phyloP scores from a whole-genome alignment of 2,113 vertebrate genomes.

The Scatophagus argus region DNA sequence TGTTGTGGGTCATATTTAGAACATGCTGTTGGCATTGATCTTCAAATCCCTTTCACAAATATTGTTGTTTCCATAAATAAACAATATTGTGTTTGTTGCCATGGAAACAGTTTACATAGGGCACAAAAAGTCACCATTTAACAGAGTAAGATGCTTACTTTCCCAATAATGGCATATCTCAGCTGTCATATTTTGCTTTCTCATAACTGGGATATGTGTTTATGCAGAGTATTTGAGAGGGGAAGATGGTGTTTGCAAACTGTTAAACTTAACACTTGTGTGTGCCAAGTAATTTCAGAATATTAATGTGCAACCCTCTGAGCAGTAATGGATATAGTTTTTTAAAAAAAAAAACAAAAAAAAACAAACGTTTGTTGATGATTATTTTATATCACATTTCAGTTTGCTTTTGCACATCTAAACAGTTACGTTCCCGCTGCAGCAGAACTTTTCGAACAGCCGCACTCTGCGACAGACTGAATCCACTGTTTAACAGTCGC shows the following conservation, averaged over 20 bases:
- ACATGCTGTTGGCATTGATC: constrained; percentile 63
- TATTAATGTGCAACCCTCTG: constrained; percentile 6
- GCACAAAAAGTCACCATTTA: constrained; percentile 52
- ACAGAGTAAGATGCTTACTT: constrained; percentile 70
- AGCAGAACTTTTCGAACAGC: constrained; percentile 1
- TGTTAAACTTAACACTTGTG: constrained; percentile 21
- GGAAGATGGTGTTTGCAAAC: constrained; percentile 39
- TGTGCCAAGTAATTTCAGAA: constrained; percentile 4
- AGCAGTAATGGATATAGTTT: constrained; percentile 7
- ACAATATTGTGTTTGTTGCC: constrained; percentile 65
- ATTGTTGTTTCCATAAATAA: constrained; percentile 75
- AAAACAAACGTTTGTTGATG: background rate
- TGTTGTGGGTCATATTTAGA: constrained; percentile 45
- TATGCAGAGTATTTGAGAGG: constrained; percentile 22
- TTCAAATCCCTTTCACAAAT: constrained; percentile 70
- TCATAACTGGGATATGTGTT: constrained; percentile 43
- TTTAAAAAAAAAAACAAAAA: too few species aligned
- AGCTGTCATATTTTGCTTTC: constrained; percentile 56
- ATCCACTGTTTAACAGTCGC: constrained; percentile 39
- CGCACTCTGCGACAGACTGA: constrained; percentile 19
- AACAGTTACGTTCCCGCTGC: background rate
- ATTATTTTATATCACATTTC: constrained; percentile 9
- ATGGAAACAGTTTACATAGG: constrained; percentile 69
- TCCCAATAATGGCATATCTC: constrained; percentile 66
- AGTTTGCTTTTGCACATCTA: background rate